Conservation (phyloP, 2,113 vertebrate genomes). For the Siniperca knerii region DNA sequence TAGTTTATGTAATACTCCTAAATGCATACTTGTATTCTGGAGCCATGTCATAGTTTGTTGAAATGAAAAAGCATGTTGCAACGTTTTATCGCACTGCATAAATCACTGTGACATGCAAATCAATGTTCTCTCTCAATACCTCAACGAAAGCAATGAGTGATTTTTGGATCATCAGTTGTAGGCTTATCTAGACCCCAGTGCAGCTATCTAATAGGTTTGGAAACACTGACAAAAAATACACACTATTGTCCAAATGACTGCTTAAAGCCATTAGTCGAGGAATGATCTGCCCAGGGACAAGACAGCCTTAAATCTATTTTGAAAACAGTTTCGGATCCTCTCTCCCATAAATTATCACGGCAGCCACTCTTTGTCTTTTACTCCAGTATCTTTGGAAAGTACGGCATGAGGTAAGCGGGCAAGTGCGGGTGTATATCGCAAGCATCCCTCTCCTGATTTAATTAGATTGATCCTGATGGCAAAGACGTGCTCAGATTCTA, state of each 20-base stretch:
- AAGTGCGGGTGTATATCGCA: background rate
- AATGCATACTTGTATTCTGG: background rate
- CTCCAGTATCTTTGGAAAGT: slow-evolving; percentile 34
- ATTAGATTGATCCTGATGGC: slow-evolving; percentile 62
- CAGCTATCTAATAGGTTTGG: slow-evolving; percentile 8
- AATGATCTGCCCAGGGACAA: slow-evolving; percentile 18
- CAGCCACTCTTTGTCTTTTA: slow-evolving; percentile 23
- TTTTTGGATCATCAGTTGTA: slow-evolving; percentile 31
- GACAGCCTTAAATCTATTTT: slow-evolving; percentile 52
- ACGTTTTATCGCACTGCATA: slow-evolving; percentile 27
- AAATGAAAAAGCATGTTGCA: slow-evolving; percentile 11
- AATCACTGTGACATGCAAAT: slow-evolving; percentile 35
- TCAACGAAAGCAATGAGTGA: background rate
- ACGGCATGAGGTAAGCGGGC: slow-evolving; percentile 17
- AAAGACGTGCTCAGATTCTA: slow-evolving; percentile 61
- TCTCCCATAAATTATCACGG: slow-evolving; percentile 42
- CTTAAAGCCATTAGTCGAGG: slow-evolving; percentile 18
- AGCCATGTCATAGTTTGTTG: background rate
- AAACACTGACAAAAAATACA: slow-evolving; percentile 21
- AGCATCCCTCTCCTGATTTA: slow-evolving; percentile 54
- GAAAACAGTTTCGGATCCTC: slow-evolving; percentile 25
- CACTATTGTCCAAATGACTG: slow-evolving; percentile 41
- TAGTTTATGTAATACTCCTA: background rate
- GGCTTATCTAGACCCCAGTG: background rate
- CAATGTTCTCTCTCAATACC: slow-evolving; percentile 17